Evolutionary conservation across 2,888 invertebrate genomes (phyloP).

Genomic region (Peribatodes rhomboidaria): DNA sequence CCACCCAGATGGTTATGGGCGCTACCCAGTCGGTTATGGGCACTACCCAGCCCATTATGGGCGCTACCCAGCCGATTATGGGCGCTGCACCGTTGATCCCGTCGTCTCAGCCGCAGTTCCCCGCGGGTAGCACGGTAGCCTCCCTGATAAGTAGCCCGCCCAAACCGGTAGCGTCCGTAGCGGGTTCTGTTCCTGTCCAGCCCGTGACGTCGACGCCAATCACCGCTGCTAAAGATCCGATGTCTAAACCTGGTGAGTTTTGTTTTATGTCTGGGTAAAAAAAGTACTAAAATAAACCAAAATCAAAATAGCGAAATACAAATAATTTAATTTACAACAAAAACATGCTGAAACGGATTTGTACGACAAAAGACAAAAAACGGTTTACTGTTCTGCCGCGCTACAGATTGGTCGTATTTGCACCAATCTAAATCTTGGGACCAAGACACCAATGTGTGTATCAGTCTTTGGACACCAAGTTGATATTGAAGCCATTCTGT

Average conservation of each 20-base stretch:
- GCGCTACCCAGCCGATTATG: constrained; percentile 57
- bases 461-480: too few relatives aligned
- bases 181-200: constrained; percentile 60
- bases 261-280: background rate
- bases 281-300: background rate
- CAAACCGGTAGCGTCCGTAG: constrained; percentile 54
- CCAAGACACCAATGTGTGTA: too few relatives aligned
- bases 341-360: too few relatives aligned
- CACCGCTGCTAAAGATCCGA: constrained; percentile 68
- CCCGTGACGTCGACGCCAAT: constrained; percentile 80
- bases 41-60: constrained; percentile 48
- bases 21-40: constrained; percentile 58
- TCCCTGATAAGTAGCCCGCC: constrained; percentile 72
- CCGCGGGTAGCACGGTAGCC: constrained; percentile 59
- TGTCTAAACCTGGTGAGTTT: constrained; percentile 76
- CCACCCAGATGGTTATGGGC: constrained; percentile 47
- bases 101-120: constrained; percentile 57
- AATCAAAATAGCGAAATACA: too few relatives aligned
- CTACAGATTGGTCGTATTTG: too few relatives aligned
- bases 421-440: too few relatives aligned
- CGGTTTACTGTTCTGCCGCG: too few relatives aligned
- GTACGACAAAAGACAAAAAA: too few relatives aligned
- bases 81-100: constrained; percentile 49
- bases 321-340: too few relatives aligned
- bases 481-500: too few relatives aligned